Conservation (phyloP, 1,140 invertebrate genomes). For the Neodiprion fabricii region DNA sequence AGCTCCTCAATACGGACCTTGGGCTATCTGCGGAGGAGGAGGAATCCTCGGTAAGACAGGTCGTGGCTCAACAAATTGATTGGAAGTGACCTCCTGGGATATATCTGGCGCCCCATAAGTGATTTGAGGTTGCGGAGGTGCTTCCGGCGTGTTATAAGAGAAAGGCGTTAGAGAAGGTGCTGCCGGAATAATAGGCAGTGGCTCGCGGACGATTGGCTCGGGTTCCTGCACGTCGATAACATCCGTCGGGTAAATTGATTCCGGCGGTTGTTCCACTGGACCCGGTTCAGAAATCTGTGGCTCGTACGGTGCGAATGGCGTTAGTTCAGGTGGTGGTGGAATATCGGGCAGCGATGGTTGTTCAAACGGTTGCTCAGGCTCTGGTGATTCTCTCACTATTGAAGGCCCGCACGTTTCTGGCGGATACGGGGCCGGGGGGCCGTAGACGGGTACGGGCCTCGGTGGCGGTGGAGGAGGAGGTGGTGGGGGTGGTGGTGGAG, state of each 20-base stretch:
- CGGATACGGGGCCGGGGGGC: neutral
- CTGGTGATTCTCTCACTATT: neutral
- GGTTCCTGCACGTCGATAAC: neutral
- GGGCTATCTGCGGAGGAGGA: neutral
- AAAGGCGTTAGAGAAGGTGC: neutral
- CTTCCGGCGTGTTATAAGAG: neutral
- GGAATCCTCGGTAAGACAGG: constrained; percentile 2
- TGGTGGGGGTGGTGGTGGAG: neutral
- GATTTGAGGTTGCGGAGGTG: neutral
- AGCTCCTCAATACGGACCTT: neutral
- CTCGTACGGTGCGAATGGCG: neutral
- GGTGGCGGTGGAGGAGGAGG: neutral
- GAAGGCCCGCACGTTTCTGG: neutral
- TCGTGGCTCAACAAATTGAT: neutral
- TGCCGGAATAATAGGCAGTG: neutral
- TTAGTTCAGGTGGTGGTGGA: neutral
- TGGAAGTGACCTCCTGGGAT: neutral
- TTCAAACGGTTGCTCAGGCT: neutral
- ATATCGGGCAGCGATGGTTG: constrained; percentile 1
- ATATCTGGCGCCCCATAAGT: neutral
- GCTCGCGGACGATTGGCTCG: neutral
- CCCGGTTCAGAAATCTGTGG: too few species aligned
- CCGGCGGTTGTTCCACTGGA: neutral
- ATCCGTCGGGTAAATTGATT: neutral
- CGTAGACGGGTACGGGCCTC: neutral